Evolutionary conservation across 1,140 invertebrate species (phyloP), one percentile per base, ranked within the genome.

Genomic region (Subanguina moxae): DNA sequence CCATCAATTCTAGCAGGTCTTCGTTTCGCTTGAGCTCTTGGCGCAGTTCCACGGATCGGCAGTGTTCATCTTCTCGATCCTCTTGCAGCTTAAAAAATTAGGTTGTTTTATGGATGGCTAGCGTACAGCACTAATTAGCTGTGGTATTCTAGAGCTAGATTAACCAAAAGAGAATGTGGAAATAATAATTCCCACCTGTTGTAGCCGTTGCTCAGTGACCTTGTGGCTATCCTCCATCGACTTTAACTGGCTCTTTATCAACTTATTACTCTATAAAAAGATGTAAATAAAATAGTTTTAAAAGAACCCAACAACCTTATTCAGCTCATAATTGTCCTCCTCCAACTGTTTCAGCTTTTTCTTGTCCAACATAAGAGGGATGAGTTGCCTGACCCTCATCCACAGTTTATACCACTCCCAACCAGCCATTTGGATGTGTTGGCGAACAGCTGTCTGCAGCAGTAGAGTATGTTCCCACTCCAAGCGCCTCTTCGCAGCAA

Each of bases 21-120:
- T 79, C 77, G 65, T 75, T 78, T n/a, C 75, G 65, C 27, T 74
- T 64, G 52, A 78, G 65, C 62, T 78, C 77, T 27, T 25, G 25
- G 43, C 65, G 64, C 17, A 80, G 67, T 43, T 74, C 78, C 43
- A 27, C 38, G 19, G 64, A 57, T 57, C 74, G 61, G 19, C 28
- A 38, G 43, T 72, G 30, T 42, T 74, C 38, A 25, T 46, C 32
- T 46, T 64, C 57, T 66, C 58, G 56, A 63, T 66, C 56, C 43
- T 65, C 28, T 65, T 68, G 48, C 15, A 64, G 43, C 67, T 43
- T 27, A 30, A 21, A 25, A 5, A 45, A 7, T 38, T 38, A 5
- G 3, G 23, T 5, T 38, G 23, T 23, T 21, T 23, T 64, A n/a
- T 64, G 1, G 30, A n/a, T n/a, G n/a, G n/a, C n/a, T 38, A 38